phyloP scores from a whole-genome alignment of 2,113 vertebrate genomes.

The Amblyornis subalaris region DNA sequence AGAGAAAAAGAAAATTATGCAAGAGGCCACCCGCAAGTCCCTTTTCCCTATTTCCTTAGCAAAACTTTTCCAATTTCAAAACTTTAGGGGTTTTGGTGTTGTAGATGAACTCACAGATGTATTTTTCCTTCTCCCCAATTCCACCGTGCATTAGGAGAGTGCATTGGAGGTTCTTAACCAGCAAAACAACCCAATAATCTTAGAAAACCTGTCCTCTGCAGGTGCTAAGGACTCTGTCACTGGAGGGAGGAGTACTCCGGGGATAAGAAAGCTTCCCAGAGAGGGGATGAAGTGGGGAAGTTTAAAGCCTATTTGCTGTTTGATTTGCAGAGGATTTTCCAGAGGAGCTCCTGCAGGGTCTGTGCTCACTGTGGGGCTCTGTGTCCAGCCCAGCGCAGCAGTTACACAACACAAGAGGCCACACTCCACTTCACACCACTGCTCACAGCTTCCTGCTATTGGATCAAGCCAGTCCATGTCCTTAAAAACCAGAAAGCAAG shows the following conservation, averaged over 20 bases:
- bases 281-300: accelerated
- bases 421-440: not conserved
- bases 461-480: not conserved
- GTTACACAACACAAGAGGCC: not conserved
- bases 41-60: not conserved
- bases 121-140: not conserved
- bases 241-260: not conserved
- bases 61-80: not conserved
- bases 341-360: not conserved
- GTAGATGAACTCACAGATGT: not conserved
- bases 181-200: not conserved
- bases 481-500: not conserved
- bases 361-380: accelerated
- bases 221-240: not conserved
- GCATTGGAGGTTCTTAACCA: not conserved
- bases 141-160: not conserved
- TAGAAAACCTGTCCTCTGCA: not conserved
- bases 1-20: not conserved
- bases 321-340: not conserved
- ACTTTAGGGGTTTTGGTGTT: not conserved
- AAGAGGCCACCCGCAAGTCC: not conserved
- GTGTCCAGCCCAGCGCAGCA: accelerated
- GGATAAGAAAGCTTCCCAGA: not conserved
- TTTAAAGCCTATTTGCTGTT: not conserved
- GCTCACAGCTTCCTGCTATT: not conserved